Evolutionary conservation across 2,113 vertebrate species (phyloP).

Genomic region (Delphinapterus leucas): DNA sequence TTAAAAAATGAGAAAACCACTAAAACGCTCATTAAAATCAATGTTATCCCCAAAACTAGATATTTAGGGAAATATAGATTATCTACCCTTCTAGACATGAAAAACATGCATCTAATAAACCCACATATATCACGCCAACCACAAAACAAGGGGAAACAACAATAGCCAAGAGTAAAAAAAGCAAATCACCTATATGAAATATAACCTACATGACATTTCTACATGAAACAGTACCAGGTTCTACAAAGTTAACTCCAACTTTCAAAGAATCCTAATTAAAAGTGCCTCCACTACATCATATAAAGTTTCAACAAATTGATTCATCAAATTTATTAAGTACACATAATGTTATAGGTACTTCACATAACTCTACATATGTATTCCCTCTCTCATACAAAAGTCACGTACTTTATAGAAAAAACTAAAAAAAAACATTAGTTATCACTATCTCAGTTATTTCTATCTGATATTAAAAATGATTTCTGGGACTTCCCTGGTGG

Average conservation of each 20-base stretch:
- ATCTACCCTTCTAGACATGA: neutral
- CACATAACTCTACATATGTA: neutral
- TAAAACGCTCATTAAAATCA: conserved; percentile 27
- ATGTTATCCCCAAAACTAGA: neutral
- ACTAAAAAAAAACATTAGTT: neutral
- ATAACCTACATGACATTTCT: neutral
- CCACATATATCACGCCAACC: neutral
- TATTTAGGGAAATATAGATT: neutral
- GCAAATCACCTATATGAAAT: neutral
- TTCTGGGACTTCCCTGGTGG: too few relatives aligned
- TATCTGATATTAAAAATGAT: neutral
- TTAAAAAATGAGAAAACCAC: neutral
- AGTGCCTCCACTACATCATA: neutral
- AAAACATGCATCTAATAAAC: conserved; percentile 14
- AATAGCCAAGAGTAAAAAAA: neutral
- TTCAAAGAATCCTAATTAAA: conserved; percentile 42
- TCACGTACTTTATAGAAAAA: neutral
- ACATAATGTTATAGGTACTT: neutral
- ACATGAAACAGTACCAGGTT: neutral
- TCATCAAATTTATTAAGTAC: neutral
- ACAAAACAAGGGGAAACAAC: conserved; percentile 7
- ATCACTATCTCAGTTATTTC: neutral
- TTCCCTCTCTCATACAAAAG: neutral
- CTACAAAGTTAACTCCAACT: neutral
- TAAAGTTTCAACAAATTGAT: neutral